A percentile compares a stretch with the other conserved stretches of the same genome.
phyloP scores from a whole-genome alignment of 2,888 invertebrate species.

The Scaptomyza reducta region DNA sequence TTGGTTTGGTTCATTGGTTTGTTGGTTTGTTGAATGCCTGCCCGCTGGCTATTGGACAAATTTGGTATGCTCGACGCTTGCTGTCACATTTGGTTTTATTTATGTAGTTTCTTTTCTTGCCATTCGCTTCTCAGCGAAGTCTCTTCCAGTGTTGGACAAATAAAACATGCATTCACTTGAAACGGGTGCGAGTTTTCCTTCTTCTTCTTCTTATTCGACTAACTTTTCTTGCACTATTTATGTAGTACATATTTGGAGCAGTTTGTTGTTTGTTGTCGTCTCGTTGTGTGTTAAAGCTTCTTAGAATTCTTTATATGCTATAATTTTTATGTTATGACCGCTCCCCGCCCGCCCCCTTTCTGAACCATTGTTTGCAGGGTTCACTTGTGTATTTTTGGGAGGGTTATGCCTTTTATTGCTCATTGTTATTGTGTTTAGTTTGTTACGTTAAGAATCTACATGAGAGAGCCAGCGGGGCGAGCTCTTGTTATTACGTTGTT shows the following conservation, averaged over 20 bases:
- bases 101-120: slow-evolving; percentile 24
- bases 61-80: slow-evolving; percentile 11
- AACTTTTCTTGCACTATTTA: no score
- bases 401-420: slow-evolving; percentile 37
- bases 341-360: background rate
- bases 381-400: background rate
- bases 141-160: slow-evolving; percentile 30
- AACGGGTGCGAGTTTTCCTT: slow-evolving; percentile 4
- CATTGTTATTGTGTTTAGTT: slow-evolving; percentile 29
- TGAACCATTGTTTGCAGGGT: slow-evolving; percentile 31
- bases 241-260: background rate
- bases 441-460: slow-evolving; percentile 14
- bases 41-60: slow-evolving; percentile 16
- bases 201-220: background rate
- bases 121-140: slow-evolving; percentile 11
- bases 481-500: slow-evolving; percentile 16
- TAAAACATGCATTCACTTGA: slow-evolving; percentile 15
- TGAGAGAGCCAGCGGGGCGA: no score
- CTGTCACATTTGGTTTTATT: slow-evolving; percentile 41
- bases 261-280: slow-evolving; percentile 25
- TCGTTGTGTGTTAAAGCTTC: slow-evolving; percentile 43
- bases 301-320: slow-evolving; percentile 42
- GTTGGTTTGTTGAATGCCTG: background rate
- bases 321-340: slow-evolving; percentile 32
- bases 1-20: slow-evolving; percentile 12